A percentile compares a stretch with the other conserved stretches of the same genome.
Evolutionary conservation across 2,888 invertebrate genomes (phyloP).

Genomic region (Labia minor): DNA sequence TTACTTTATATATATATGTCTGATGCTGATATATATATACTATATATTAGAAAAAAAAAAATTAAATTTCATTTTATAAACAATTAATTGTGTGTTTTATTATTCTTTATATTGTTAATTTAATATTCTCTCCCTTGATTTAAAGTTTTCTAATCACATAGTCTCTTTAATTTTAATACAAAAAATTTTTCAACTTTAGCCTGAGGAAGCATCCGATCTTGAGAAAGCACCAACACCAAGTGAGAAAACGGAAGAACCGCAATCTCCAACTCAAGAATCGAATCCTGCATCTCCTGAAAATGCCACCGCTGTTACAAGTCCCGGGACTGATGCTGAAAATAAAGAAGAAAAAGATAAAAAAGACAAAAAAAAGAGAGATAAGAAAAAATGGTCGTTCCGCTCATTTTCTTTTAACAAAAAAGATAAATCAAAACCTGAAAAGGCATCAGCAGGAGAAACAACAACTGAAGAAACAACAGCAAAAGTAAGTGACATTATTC

Average conservation of each 20-base stretch:
- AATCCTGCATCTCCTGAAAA: not conserved
- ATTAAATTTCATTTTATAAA: too few species aligned
- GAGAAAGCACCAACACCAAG: not conserved
- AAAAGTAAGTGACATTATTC: not conserved
- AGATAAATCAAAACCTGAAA: not conserved
- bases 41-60: too few species aligned
- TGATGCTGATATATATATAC: too few species aligned
- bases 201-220: not conserved
- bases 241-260: not conserved
- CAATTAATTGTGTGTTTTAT: too few species aligned
- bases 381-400: not conserved
- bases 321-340: not conserved
- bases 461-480: not conserved
- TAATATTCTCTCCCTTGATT: too few species aligned
- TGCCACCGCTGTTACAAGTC: not conserved
- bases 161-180: too few species aligned
- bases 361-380: not conserved
- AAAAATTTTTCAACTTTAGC: not conserved
- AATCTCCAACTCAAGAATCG: not conserved
- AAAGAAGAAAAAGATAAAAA: not conserved
- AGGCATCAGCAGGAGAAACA: not conserved
- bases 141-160: too few species aligned
- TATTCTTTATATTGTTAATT: too few species aligned
- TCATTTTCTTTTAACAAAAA: not conserved
- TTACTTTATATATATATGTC: too few species aligned